Evolutionary conservation across 2,113 vertebrate species (phyloP), one percentile per base, ranked within the genome.

Genomic region (Oryzias woworae): DNA sequence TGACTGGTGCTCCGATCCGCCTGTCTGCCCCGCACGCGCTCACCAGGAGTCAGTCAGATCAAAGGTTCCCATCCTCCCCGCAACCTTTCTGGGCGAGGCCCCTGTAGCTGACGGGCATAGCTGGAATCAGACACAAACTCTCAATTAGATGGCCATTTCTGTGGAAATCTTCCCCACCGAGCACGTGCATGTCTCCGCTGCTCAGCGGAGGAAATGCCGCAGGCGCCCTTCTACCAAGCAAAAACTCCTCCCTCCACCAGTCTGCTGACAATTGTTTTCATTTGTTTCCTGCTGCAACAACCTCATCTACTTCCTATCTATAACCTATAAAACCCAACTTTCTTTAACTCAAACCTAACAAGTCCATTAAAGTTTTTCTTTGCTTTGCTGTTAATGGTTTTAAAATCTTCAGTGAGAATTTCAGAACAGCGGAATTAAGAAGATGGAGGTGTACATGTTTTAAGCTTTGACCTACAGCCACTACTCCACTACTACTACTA

Each of bases 1-100:
- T 2, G 36, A 83, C 64, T 87, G 59, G 71, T 69, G 67, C 77
- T 84, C 66, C 76, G 81, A 85, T 85, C 75, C 72, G 52, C 48
- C 5, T 7, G 28, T 31, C 59, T 14, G 44, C 46, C 53, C 20
- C 50, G 10, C 78, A 31, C 46, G 23, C 61, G 42, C 47, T 23
- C 55, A 28, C 10, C 7, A 23, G 55, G 49, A 72, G 77, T 58
- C 74, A 59, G 48, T 14, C 44, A 59, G 69, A 86, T 88, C 84
- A 87, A 85, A 89, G 83, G 62, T 44, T 51, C 53, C 24, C 58
- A 55, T 82, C 62, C 51, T 76, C 54, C 56, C 74, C 59, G 28
- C 18, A 55, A 56, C 28, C 43, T 70, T 72, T 46, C 4, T 53
- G 71, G 78, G 60, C 14, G 59, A 66, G 18, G 74, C 59, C 61